Evolutionary conservation across 2,797 vertebrate species (phyloP).

Genomic region (Notolepis coatsorum): DNA sequence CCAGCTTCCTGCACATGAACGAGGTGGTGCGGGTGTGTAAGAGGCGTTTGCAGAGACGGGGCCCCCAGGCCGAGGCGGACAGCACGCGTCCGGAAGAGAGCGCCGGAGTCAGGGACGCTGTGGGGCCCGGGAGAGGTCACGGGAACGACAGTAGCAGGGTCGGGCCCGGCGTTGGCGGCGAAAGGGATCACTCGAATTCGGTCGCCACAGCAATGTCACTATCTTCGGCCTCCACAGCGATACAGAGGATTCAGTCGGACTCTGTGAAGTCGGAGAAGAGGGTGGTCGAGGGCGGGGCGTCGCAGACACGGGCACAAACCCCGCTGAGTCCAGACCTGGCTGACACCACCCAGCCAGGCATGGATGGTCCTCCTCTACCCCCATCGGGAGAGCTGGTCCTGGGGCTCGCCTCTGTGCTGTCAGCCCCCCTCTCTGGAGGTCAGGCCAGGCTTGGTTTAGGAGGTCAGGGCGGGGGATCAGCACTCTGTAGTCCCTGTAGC

Average conservation of each 20-base stretch:
- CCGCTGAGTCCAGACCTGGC: conserved; percentile 81
- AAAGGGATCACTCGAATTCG: conserved; percentile 44
- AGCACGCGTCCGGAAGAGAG: conserved; percentile 91
- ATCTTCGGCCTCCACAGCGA: conserved; percentile 34
- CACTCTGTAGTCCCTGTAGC: conserved; percentile 89
- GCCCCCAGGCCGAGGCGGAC: conserved; percentile 89
- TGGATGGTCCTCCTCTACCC: conserved; percentile 77
- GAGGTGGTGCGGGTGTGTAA: conserved; percentile 96
- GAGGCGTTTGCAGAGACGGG: conserved; percentile 88
- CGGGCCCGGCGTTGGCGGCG: conserved; percentile 28
- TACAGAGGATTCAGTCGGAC: conserved; percentile 49
- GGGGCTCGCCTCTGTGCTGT: conserved; percentile 17
- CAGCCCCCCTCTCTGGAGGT: conserved; percentile 38
- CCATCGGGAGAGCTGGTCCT: conserved; percentile 46
- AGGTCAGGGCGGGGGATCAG: conserved; percentile 43
- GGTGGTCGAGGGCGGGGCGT: conserved; percentile 53
- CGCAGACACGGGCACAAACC: conserved; percentile 55
- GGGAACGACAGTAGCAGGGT: conserved; percentile 18
- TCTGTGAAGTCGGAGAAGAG: conserved; percentile 65
- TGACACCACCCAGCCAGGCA: conserved; percentile 93
- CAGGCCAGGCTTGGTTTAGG: conserved; percentile 31
- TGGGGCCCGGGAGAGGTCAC: conserved; percentile 26
- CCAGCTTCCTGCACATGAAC: conserved; percentile 97
- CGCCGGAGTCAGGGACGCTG: conserved; percentile 51
- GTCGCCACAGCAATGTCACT: conserved; percentile 28